phyloP scores from a whole-genome alignment of 1,140 invertebrate species.

The roundworm (Caenorhabditis elegans) region WBcel235 BX284602.5:10207001-10207500 shows the following conservation, averaged over 20 bases:
- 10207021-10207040: constrained; percentile 62
- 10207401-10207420: too few relatives aligned
- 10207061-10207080: constrained; percentile 48
- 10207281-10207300: neutral
- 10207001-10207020: constrained; percentile 55
- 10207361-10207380: too few relatives aligned
- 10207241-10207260: constrained; percentile 63
- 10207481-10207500: too few relatives aligned
- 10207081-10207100: constrained; percentile 55
- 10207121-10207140: constrained; percentile 55
- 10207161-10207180: constrained; percentile 54
- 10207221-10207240: constrained; percentile 50
- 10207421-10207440: too few relatives aligned
- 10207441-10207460: too few relatives aligned
- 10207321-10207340: too few relatives aligned
- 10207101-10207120: constrained; percentile 60
- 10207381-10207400: too few relatives aligned
- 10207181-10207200: constrained; percentile 54
- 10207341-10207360: too few relatives aligned
- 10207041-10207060: constrained; percentile 52
- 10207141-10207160: constrained; percentile 47
- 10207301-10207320: too few relatives aligned
- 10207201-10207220: constrained; percentile 49
- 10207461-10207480: too few relatives aligned
- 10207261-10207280: constrained; percentile 56